Base-by-base conservation (phyloP, 2,113 vertebrate species). In the Cygnus buccinator region DNA sequence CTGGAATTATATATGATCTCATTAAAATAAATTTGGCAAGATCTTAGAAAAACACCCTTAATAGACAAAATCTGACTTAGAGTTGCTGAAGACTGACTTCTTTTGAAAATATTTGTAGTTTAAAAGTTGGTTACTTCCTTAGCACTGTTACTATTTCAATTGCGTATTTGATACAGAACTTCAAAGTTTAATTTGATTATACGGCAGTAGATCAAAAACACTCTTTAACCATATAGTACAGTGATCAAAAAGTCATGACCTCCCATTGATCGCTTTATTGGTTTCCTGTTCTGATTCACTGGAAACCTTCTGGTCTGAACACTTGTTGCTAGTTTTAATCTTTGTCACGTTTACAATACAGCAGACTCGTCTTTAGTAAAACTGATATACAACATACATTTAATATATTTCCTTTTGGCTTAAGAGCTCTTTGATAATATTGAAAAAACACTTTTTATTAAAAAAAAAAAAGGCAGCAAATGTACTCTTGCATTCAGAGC, bases 241-340 rank as follows among this genome's bases (percentile, higher is more conserved):
- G 44, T 95, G 96, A 98, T 98, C 87, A 97, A 97, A 96, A 98
- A 98, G 97, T 98, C 98, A 93, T 97, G 97, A 98, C 98, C 97
- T 98, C 95, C 91, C 94, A 89, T 97, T 97, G 97, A 98, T 98
- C 25, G 75, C 94, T 97, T 92, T 97, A 97, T 96, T 97, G 97
- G 97, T 98, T 98, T 99, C 98, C 98, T 97, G 98, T 98, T 98
- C 98, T 98, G 96, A 98, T 98, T 98, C 98, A 98, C 97, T 98
- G 97, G 97, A 98, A 98, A 97, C 96, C 97, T 97, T 97, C 91
- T 97, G 89, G 86, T 97, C 97, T 97, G 62, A 96, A 41, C 89
- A 58, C 86, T 97, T 95, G 83, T 84, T 95, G 70, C 91, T 96
- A 94, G 93, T 97, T 97, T 96, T 98, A 97, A 87, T 98, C 95